Base-by-base conservation (phyloP, 2,113 vertebrate genomes). In the Gymnogyps californianus region DNA sequence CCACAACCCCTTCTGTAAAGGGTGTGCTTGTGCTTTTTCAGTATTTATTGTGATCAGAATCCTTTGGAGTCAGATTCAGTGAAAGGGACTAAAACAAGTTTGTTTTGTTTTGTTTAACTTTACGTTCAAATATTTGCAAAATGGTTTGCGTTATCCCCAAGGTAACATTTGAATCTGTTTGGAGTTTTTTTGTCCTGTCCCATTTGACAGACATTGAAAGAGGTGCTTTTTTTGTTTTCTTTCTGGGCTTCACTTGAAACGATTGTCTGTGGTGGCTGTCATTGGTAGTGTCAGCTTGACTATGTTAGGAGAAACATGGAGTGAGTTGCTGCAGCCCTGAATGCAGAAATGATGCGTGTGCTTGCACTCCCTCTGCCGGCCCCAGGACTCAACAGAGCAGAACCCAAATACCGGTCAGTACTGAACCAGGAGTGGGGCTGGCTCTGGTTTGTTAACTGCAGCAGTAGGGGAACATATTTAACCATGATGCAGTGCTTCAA, bases 321-420 rank as follows among this genome's bases (percentile, higher is more conserved):
- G 80, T 8, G 66, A 57, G 86, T 55, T 78, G 61, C 62, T 44
- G 49, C 44, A n/a, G n/a, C 36, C 61, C 13, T 0, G 16, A 4
- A 42, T 7, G n/a, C 36, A 54, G 61, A n/a, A 89, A 49, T 13
- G 9, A 3, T 1, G 18, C 4, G 2, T 28, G 80, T 69, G 52
- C 78, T 87, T 62, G 72, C 1, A 0, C 87, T 97, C 76, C 94
- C 94, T 95, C 91, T 95, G 87, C 93, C 2, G 71, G 89, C 76
- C 22, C n/a, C 0, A 0, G 7, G 11, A 11, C 26, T 49, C 40
- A 2, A 14, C 76, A 29, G 44, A 82, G 78, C 77, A 38, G 40
- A 77, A 44, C n/a, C 40, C 29, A 70, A 46, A 42, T 32, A 36
- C n/a, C 31, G 65, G n/a, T 20, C 52, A 57, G 25, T 46, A 16